Base-by-base conservation (phyloP, 2,888 invertebrate genomes). In the Drosophila nr. fundita region DNA sequence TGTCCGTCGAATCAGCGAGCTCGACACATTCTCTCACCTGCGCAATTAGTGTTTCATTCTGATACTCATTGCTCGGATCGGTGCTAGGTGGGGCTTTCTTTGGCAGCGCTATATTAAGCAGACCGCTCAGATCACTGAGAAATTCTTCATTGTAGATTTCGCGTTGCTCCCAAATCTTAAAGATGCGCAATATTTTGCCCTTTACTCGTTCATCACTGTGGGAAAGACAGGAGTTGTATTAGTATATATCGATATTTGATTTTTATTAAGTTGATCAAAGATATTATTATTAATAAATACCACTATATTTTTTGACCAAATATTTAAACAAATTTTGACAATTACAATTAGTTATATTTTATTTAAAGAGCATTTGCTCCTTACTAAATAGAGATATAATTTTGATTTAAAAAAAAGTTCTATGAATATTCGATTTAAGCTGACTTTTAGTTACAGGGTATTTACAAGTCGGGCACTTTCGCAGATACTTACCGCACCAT, bases 121-220 rank as follows among this genome's bases (percentile, higher is more conserved):
- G 94, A 6, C 97, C 97, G 49, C 96, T 96, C 32, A 99, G 94
- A 93, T 98, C 98, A 18, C 97, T 95, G 32, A 99, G 95, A 91
- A 98, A 98, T 90, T 97, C 97, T 87, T 97, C 96, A 92, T 97
- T 97, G 92, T 98, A 99, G 24, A 99, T 96, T 53, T 95, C 96
- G 80, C 99, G 95, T 91, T 99, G 98, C 92, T 97, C 97, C 99
- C 99, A 99, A 82, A 99, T 99, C 92, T 97, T 97, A 91, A 99
- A 98, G 86, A 99, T 98, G 70, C 99, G 94, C 62, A 97, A 94
- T 62, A 99, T 96, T 92, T 97, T 97, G 72, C 96, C 95, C 82
- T 97, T 96, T 2, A 99, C 98, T 92, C 97, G 96, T 77, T 97
- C 97, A 93, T 98, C 98, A 84, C 97, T 97, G 93, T 34, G 92